phyloP scores from a whole-genome alignment of 2,113 vertebrate species.

The Hippocampus mohnikei region DNA sequence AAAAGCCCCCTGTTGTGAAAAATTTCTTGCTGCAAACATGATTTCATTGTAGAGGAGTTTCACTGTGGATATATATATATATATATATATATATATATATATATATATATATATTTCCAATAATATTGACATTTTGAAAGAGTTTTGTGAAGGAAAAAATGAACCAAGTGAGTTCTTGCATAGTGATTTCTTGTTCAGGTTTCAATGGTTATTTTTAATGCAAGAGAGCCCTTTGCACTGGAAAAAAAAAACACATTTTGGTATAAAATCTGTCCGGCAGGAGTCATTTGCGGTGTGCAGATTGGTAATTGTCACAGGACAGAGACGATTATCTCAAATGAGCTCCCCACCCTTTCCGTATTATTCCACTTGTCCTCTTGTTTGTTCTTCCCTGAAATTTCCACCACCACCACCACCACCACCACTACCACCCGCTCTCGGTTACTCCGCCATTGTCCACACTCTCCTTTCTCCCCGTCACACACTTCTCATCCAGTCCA shows the following conservation, averaged over 20 bases:
- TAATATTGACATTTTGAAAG: no score
- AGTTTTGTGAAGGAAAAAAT: no score
- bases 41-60: no score
- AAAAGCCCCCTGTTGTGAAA: no score
- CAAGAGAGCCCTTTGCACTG: no score
- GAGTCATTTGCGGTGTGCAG: not conserved
- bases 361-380: slow-evolving; percentile 39
- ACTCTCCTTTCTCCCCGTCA: slow-evolving; percentile 31
- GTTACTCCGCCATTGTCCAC: slow-evolving; percentile 32
- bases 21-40: no score
- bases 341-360: slow-evolving; percentile 37
- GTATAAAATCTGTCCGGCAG: not conserved
- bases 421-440: slow-evolving; percentile 5
- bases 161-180: no score
- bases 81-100: no score
- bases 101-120: no score
- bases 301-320: not conserved
- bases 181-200: no score
- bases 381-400: slow-evolving; percentile 25
- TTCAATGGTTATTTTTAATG: no score
- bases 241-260: not conserved
- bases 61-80: no score
- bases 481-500: slow-evolving; percentile 22
- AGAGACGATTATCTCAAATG: slow-evolving; percentile 17
- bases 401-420: slow-evolving; percentile 15